These are phyloP conservation scores for Larimichthys crocea DNA, from an alignment of 2,113 vertebrate species.

Conservation along the genomic window DNA sequence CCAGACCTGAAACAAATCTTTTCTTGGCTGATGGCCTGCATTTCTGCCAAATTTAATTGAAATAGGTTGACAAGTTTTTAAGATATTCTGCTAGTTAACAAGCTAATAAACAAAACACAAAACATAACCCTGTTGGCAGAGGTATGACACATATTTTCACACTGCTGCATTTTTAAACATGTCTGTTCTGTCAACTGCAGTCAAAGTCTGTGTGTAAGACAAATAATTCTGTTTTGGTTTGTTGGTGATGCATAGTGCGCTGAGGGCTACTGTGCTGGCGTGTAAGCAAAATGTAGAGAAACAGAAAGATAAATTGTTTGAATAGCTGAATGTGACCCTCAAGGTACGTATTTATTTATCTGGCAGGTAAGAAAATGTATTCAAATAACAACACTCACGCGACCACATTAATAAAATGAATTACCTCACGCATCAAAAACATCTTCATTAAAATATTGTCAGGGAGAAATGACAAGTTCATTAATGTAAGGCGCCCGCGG, in stretches of 20 bases:
- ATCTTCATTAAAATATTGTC: slow-evolving; percentile 64
- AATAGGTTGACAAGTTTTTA: background rate
- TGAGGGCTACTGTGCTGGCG: slow-evolving; percentile 24
- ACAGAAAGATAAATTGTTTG: slow-evolving; percentile 33
- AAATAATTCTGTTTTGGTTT: slow-evolving; percentile 36
- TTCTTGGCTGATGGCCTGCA: slow-evolving; percentile 14
- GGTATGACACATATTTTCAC: slow-evolving; percentile 1
- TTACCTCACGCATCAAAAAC: slow-evolving; percentile 32
- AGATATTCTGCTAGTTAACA: background rate
- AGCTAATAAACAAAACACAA: slow-evolving; percentile 30
- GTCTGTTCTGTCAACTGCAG: slow-evolving; percentile 37
- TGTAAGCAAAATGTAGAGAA: slow-evolving; percentile 26
- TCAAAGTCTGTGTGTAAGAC: slow-evolving; percentile 11
- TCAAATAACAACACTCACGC: slow-evolving; percentile 6
- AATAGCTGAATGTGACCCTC: slow-evolving; percentile 24
- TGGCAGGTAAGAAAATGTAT: slow-evolving; percentile 28
- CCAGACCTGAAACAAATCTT: slow-evolving; percentile 10
- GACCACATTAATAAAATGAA: slow-evolving; percentile 40
- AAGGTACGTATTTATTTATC: slow-evolving; percentile 12
- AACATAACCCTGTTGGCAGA: slow-evolving; percentile 19
- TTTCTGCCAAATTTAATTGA: slow-evolving; percentile 10
- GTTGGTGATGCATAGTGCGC: slow-evolving; percentile 15
- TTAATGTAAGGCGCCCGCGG: slow-evolving; percentile 67
- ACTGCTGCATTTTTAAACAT: slow-evolving; percentile 21
- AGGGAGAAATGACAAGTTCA: slow-evolving; percentile 68